These are phyloP conservation scores for Oceanites oceanicus DNA, from an alignment of 2,113 vertebrate species.

Conservation along the genomic window DNA sequence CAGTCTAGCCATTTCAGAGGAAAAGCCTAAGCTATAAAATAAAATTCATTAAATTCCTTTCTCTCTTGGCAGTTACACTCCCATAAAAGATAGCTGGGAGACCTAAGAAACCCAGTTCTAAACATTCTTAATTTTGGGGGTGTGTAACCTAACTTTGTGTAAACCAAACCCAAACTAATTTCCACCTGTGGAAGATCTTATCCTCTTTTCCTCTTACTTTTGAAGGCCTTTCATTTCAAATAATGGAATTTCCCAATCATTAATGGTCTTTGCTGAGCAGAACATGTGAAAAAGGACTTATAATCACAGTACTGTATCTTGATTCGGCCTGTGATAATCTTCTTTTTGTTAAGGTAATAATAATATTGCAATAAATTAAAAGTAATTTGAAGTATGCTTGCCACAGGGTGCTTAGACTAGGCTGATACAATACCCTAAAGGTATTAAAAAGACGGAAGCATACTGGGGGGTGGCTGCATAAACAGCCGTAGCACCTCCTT, in stretches of 20 bases:
- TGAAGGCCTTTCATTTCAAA: not conserved
- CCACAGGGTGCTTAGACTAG: not conserved
- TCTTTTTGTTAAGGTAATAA: not conserved
- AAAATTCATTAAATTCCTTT: constrained; percentile 26
- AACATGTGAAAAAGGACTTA: not conserved
- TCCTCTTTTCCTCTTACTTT: not conserved
- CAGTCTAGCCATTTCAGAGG: not conserved
- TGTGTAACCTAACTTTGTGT: not conserved
- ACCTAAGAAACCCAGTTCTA: not conserved
- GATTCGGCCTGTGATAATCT: not conserved
- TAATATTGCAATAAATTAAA: not conserved
- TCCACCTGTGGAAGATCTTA: not conserved
- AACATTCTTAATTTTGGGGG: not conserved
- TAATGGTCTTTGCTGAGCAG: not conserved
- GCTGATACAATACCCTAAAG: not conserved
- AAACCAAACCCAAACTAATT: not conserved
- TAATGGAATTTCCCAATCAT: not conserved
- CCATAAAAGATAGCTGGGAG: not conserved
- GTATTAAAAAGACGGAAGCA: constrained; percentile 1
- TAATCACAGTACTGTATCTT: not conserved
- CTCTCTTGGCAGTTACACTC: not conserved
- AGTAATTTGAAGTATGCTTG: not conserved
- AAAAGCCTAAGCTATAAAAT: constrained; percentile 19
- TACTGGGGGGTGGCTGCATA: not conserved
- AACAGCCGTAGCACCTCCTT: constrained; percentile 16